Conservation (phyloP, 2,797 vertebrate species). For the Micropoecilia bifurca region DNA sequence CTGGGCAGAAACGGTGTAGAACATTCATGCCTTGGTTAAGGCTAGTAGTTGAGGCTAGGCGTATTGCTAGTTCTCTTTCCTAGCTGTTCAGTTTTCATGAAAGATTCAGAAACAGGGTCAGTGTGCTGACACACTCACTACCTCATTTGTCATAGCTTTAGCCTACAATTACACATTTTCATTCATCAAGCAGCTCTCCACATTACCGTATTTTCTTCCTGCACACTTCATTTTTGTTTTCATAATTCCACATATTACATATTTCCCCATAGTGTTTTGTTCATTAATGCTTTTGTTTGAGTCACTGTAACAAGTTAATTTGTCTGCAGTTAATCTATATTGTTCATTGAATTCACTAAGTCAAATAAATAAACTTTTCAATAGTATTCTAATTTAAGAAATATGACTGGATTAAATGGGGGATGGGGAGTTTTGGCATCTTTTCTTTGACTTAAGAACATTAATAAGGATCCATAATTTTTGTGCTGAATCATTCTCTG, state of each 20-base stretch:
- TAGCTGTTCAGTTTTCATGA: slow-evolving; percentile 8
- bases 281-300: background rate
- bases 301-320: background rate
- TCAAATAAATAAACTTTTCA: background rate
- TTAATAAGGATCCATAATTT: background rate
- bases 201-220: background rate
- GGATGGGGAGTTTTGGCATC: background rate
- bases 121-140: slow-evolving; percentile 53
- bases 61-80: slow-evolving; percentile 12
- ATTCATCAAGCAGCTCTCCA: background rate
- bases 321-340: background rate
- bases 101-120: slow-evolving; percentile 56
- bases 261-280: background rate
- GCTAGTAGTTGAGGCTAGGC: too few relatives aligned
- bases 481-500: background rate
- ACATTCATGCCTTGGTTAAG: background rate
- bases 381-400: background rate
- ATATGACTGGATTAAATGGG: background rate
- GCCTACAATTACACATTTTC: slow-evolving; percentile 40
- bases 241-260: background rate
- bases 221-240: background rate
- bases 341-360: background rate
- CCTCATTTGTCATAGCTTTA: slow-evolving; percentile 37
- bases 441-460: background rate
- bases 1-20: background rate